phyloP scores from a whole-genome alignment of 1,140 invertebrate genomes.

The Meloidogyne exigua region DNA sequence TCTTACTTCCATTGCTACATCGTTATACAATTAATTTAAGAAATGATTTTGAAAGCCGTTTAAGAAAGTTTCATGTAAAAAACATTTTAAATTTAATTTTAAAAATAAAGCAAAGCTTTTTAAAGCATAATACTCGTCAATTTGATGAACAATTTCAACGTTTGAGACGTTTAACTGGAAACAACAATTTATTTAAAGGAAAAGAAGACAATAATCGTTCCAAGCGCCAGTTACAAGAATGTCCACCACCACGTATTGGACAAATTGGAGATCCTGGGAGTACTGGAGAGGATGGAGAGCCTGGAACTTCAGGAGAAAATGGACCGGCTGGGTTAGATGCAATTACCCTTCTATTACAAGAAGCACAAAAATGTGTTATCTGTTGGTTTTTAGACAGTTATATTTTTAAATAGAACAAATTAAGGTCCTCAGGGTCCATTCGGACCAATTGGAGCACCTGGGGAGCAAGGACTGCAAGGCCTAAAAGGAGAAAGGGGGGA shows the following conservation, averaged over 20 bases:
- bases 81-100: not conserved
- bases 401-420: not conserved
- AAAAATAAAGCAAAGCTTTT: not conserved
- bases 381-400: not conserved
- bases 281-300: constrained; percentile 31
- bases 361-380: constrained; percentile 37
- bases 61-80: constrained; percentile 40
- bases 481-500: constrained; percentile 37
- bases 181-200: not conserved
- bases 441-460: constrained; percentile 32
- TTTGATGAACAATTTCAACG: constrained; percentile 41
- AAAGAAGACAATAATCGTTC: not conserved
- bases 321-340: constrained; percentile 36
- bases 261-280: constrained; percentile 27
- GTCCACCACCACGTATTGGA: constrained; percentile 33
- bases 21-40: constrained; percentile 35
- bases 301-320: constrained; percentile 33
- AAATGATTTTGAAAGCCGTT: constrained; percentile 33
- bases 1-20: constrained; percentile 36
- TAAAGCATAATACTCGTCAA: constrained; percentile 40
- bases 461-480: constrained; percentile 27
- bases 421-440: constrained; percentile 36
- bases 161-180: constrained; percentile 25
- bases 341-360: constrained; percentile 37
- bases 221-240: constrained; percentile 23